Evolutionary conservation across 1,140 invertebrate genomes (phyloP).

Genomic region (Cheumatopsyche charites): DNA sequence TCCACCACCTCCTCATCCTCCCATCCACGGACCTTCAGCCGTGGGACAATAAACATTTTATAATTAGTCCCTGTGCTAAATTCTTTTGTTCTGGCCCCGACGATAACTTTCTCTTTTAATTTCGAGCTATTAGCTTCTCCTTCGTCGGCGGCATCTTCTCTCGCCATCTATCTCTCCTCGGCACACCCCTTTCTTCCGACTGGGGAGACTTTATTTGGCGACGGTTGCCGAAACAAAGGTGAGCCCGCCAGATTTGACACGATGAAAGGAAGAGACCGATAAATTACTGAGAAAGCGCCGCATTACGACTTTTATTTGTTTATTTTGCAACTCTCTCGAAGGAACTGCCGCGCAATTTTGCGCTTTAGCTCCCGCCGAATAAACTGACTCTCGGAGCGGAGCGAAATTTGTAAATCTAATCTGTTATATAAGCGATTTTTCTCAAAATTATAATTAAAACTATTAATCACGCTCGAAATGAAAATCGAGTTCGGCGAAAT

Average conservation of each 20-base stretch:
- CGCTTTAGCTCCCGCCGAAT: background rate
- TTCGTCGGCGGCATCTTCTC: slow-evolving; percentile 6
- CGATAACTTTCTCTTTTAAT: slow-evolving; percentile 39
- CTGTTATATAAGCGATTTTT: no score
- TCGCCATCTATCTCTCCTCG: slow-evolving; percentile 5
- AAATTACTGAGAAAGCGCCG: slow-evolving; percentile 19
- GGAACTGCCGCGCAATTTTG: background rate
- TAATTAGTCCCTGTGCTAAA: slow-evolving; percentile 37
- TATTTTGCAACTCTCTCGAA: background rate
- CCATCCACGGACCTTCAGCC: background rate
- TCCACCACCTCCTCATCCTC: background rate
- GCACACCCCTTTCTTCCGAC: background rate
- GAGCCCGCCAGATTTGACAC: slow-evolving; percentile 27
- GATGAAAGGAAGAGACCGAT: slow-evolving; percentile 30
- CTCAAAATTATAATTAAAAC: no score
- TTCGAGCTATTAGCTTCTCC: slow-evolving; percentile 33
- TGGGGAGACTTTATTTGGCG: slow-evolving; percentile 19
- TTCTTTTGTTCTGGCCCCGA: slow-evolving; percentile 30
- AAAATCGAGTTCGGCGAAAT: no score
- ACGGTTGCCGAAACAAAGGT: slow-evolving; percentile 26
- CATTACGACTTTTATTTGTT: background rate
- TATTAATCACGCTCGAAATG: no score
- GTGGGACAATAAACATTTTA: slow-evolving; percentile 35
- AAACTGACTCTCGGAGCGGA: no score
- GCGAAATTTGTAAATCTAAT: no score